phyloP scores from a whole-genome alignment of 2,113 vertebrate species.

The Struthidea cinerea region DNA sequence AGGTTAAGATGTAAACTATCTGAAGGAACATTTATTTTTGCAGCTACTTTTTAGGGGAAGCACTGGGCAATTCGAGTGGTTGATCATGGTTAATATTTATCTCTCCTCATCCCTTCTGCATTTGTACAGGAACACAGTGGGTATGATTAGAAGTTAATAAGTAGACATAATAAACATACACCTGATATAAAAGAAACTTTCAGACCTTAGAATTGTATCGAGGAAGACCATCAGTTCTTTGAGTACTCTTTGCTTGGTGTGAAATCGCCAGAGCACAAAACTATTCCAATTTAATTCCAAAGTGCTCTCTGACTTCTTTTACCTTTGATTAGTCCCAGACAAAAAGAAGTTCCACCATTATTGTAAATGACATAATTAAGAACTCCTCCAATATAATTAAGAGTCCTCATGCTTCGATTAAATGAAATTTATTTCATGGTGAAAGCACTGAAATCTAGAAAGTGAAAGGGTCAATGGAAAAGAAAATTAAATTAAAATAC shows the following conservation, averaged over 20 bases:
- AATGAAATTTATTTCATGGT: conserved; percentile 6
- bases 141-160: not conserved
- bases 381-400: conserved; percentile 32
- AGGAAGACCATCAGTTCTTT: not conserved
- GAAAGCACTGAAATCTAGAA: not conserved
- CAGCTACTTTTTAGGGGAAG: not conserved
- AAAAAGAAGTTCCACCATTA: conserved; percentile 16
- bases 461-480: not conserved
- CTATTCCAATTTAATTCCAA: not conserved
- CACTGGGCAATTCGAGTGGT: fast-evolving
- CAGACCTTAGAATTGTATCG: not conserved
- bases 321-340: not conserved
- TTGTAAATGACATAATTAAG: conserved; percentile 24
- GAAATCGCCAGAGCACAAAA: not conserved
- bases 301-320: not conserved
- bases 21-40: not conserved
- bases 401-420: not conserved
- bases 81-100: not conserved
- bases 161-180: not conserved
- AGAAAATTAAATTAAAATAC: conserved; percentile 1
- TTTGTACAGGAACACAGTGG: not conserved
- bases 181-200: not conserved
- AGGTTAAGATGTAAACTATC: not conserved
- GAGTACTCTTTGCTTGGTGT: not conserved
- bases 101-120: not conserved